Percentiles rank a stretch among this genome's conserved stretches.
Conservation (phyloP, 2,888 invertebrate genomes). For the Drosophila subsilvestris region DNA sequence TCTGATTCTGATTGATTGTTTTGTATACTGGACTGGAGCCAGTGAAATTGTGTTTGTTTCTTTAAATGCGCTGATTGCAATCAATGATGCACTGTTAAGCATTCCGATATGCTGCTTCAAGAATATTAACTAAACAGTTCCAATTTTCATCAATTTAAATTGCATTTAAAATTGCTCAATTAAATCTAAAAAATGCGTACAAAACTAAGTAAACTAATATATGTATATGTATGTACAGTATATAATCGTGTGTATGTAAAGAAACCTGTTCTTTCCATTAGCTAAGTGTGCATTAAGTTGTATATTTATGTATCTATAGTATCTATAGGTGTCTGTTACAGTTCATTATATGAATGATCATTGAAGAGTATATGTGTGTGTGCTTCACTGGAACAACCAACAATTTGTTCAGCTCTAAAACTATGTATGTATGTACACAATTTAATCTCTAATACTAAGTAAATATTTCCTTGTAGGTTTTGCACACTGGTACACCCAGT, state of each 20-base stretch:
- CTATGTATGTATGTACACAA: slow-evolving; percentile 20
- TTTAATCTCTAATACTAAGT: slow-evolving; percentile 23
- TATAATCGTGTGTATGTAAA: not conserved
- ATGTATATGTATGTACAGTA: slow-evolving; percentile 4
- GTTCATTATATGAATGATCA: not conserved
- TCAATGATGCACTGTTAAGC: slow-evolving; percentile 12
- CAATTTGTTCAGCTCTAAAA: slow-evolving; percentile 17
- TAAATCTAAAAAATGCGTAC: slow-evolving; percentile 33
- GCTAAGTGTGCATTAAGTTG: slow-evolving; percentile 24
- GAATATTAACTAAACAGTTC: slow-evolving; percentile 6
- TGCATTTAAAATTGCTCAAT: slow-evolving; percentile 49
- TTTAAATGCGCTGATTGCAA: slow-evolving; percentile 22
- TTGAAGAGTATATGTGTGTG: not conserved
- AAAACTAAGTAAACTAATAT: slow-evolving; percentile 21
- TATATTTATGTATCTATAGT: slow-evolving; percentile 8
- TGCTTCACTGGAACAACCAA: slow-evolving; percentile 24
- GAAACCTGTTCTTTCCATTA: slow-evolving; percentile 17
- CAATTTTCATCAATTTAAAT: slow-evolving; percentile 24
- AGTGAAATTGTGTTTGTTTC: slow-evolving; percentile 67
- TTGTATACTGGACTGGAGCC: slow-evolving; percentile 23
- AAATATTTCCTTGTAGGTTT: slow-evolving; percentile 1
- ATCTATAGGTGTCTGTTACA: not conserved
- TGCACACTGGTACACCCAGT: not conserved
- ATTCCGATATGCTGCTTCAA: not conserved
- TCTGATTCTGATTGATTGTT: slow-evolving; percentile 28